These are phyloP conservation scores for Daktulosphaira vitifoliae DNA, from an alignment of 1,140 invertebrate species.

Conservation along the genomic window DNA sequence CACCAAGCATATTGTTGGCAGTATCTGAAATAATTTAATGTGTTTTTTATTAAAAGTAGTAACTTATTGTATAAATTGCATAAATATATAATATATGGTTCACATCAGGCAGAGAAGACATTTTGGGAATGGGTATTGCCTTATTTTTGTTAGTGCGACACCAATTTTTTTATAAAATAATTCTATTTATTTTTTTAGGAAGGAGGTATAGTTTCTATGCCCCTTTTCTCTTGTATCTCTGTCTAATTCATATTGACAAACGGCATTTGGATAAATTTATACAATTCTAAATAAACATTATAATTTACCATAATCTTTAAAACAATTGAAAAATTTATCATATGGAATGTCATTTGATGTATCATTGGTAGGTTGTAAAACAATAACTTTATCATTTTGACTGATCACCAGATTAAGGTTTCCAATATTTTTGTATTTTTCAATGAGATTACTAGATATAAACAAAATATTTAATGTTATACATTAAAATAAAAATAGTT, in stretches of 20 bases:
- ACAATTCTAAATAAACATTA: neutral
- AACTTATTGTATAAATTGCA: too few relatives aligned
- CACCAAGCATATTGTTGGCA: constrained; percentile 3
- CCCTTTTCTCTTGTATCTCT: too few relatives aligned
- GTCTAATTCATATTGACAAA: too few relatives aligned
- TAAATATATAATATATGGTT: too few relatives aligned
- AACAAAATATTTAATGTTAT: neutral
- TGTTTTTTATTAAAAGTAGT: too few relatives aligned
- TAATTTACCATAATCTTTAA: constrained; percentile 14
- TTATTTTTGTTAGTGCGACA: too few relatives aligned
- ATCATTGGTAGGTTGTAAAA: constrained; percentile 9
- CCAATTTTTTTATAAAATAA: too few relatives aligned
- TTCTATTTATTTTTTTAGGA: too few relatives aligned
- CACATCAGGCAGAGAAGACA: too few relatives aligned
- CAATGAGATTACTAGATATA: constrained; percentile 6
- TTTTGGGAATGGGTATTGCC: too few relatives aligned
- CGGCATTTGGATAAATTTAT: too few relatives aligned
- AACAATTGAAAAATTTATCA: constrained; percentile 21
- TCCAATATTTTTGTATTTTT: constrained; percentile 19
- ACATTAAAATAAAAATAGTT: neutral
- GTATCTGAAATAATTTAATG: constrained; percentile 8
- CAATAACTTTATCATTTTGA: constrained; percentile 20
- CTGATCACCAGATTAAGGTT: constrained; percentile 22
- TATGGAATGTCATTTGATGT: constrained; percentile 8
- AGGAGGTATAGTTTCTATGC: too few relatives aligned